Percentiles rank a stretch among this genome's conserved stretches.
phyloP scores from a whole-genome alignment of 2,888 invertebrate species.

The Myopa tessellatipennis region DNA sequence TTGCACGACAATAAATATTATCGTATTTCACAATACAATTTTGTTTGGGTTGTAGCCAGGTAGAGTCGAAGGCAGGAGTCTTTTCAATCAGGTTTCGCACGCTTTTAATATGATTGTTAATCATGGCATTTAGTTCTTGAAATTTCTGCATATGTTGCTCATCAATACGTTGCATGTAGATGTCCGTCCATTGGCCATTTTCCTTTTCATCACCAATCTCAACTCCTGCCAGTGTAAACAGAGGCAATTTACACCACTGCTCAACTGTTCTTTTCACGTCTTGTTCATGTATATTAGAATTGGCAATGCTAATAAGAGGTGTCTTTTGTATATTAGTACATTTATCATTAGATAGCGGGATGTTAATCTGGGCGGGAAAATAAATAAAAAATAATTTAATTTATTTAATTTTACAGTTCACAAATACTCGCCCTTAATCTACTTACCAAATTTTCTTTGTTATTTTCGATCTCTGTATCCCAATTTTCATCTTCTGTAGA shows the following conservation, averaged over 20 bases:
- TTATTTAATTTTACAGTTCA: neutral
- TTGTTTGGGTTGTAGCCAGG: conserved; percentile 47
- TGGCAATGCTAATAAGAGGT: neutral
- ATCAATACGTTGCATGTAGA: conserved; percentile 49
- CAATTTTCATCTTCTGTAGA: conserved; percentile 44
- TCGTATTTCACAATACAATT: conserved; percentile 52
- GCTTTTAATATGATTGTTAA: conserved; percentile 41
- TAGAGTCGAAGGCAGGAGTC: conserved; percentile 35
- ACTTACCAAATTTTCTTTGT: conserved; percentile 42
- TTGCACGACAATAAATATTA: conserved; percentile 51
- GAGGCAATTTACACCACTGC: conserved; percentile 44
- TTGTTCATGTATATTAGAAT: neutral
- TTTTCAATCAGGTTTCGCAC: conserved; percentile 25
- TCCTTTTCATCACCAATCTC: conserved; percentile 50
- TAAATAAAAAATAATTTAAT: conserved; percentile 4
- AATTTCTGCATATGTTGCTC: conserved; percentile 41
- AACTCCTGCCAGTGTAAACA: conserved; percentile 48
- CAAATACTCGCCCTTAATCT: neutral
- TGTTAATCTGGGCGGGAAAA: conserved; percentile 40
- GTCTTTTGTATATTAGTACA: neutral
- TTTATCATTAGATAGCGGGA: conserved; percentile 37
- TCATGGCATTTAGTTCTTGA: conserved; percentile 43
- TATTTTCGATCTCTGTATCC: conserved; percentile 44
- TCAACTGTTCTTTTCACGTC: conserved; percentile 30
- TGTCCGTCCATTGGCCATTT: conserved; percentile 50